These are phyloP conservation scores for Galerucella nymphaeae DNA, from an alignment of 2,888 invertebrate species.

Conservation along the genomic window DNA sequence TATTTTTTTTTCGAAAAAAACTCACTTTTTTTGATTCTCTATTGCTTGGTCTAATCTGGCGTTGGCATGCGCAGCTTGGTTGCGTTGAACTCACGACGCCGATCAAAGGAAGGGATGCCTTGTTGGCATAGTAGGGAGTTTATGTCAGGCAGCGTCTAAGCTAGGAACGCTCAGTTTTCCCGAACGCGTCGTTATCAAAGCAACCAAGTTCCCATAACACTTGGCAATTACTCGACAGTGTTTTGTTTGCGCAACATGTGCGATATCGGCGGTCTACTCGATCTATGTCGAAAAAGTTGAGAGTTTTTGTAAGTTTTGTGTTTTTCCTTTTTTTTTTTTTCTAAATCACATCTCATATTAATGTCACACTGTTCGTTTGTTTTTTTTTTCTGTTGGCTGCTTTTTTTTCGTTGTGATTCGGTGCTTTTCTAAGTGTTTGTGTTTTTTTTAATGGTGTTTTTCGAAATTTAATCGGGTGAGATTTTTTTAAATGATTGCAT, in stretches of 20 bases:
- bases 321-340: neutral
- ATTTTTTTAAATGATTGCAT: neutral
- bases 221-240: constrained; percentile 26
- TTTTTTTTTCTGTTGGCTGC: neutral
- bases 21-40: too few species aligned
- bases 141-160: constrained; percentile 38
- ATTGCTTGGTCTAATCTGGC: too few species aligned
- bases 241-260: constrained; percentile 38
- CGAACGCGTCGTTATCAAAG: constrained; percentile 33
- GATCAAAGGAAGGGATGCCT: constrained; percentile 35
- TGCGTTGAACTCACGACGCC: constrained; percentile 37
- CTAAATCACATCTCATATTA: neutral
- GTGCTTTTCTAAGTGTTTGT: constrained; percentile 12
- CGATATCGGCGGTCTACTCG: constrained; percentile 20
- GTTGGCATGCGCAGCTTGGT: constrained; percentile 24
- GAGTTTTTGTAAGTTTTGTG: constrained; percentile 31
- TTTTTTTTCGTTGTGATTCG: neutral
- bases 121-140: constrained; percentile 40
- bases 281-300: constrained; percentile 25
- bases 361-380: neutral
- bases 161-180: constrained; percentile 33
- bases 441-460: neutral
- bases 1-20: too few species aligned
- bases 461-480: neutral
- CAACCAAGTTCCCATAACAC: constrained; percentile 16